Evolutionary conservation across 2,113 vertebrate species (phyloP).

Genomic region (Thunnus maccoyii): DNA sequence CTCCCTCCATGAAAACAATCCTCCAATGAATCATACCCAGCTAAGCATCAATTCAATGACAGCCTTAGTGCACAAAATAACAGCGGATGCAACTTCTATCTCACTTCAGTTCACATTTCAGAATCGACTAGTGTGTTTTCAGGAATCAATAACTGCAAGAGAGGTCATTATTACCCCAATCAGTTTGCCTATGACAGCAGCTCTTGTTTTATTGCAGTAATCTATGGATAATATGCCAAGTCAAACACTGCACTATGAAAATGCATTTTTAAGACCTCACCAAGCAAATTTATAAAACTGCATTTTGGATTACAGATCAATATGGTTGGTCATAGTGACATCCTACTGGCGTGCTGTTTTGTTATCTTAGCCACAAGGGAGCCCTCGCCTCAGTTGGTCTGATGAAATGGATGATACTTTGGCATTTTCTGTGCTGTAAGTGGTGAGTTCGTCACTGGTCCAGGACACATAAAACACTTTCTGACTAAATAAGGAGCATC

Average conservation of each 20-base stretch:
- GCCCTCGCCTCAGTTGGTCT: not conserved
- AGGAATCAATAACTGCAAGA: slow-evolving; percentile 55
- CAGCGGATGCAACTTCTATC: not conserved
- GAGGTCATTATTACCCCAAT: slow-evolving; percentile 37
- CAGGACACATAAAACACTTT: not conserved
- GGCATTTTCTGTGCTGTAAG: not conserved
- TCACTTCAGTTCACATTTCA: slow-evolving; percentile 30
- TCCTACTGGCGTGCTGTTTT: not conserved
- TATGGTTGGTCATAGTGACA: not conserved
- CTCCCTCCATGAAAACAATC: slow-evolving; percentile 39
- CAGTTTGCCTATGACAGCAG: slow-evolving; percentile 15
- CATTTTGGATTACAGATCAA: slow-evolving; percentile 15
- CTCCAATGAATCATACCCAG: slow-evolving; percentile 40
- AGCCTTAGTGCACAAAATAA: slow-evolving; percentile 16
- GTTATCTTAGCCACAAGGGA: not conserved
- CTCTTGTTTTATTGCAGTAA: slow-evolving; percentile 41
- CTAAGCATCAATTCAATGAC: slow-evolving; percentile 12
- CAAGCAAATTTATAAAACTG: slow-evolving; percentile 24
- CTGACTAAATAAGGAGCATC: no score
- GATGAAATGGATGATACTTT: not conserved
- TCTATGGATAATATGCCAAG: slow-evolving; percentile 1
- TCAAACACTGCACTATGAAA: not conserved
- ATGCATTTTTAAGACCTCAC: not conserved
- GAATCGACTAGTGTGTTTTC: slow-evolving; percentile 18
- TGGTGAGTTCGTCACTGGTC: not conserved